Evolutionary conservation across 2,113 vertebrate species (phyloP), one percentile per base, ranked within the genome.

Genomic region (Elachura formosa): DNA sequence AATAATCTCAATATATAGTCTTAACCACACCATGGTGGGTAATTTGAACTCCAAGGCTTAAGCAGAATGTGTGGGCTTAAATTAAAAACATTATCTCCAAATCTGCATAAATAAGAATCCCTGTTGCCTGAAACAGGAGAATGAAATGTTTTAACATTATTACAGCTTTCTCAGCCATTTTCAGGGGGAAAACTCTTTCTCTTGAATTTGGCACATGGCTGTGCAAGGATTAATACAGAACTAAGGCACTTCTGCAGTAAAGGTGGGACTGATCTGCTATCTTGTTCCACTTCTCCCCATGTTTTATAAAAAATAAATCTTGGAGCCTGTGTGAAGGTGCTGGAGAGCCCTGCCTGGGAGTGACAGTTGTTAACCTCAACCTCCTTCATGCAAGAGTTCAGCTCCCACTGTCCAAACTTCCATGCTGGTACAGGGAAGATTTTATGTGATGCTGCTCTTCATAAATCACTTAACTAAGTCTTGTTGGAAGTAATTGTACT

Each of bases 341-440:
- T 73, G 66, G 36, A 40, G 62, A 51, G 34, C 19, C 9, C 22
- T 63, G 68, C 28, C 16, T 46, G 28, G 22, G 28, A 52, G 21
- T 12, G 55, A 34, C 56, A 79, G n/a, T 4, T 51, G 45, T 34
- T 9, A 55, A 28, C 40, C 55, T 51, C 51, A 25, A 15, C 29
- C n/a, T 81, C 22, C 1, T 31, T 78, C 2, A 1, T 43, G 22
- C 29, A 28, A 4, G 55, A 31, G 29, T 62, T 55, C 16, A 80
- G 9, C 38, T 71, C 4, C 2, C 2, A 0, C 34, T 58, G 18
- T 16, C 54, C 56, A 34, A 2, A 5, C 43, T 14, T 21, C 43
- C 5, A 0, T 40, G 41, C 17, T 34, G 13, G 20, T 52, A 13
- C 46, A 31, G 25, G 18, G 36, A 20, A 61, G 7, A 4, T 78